Conservation (phyloP, 2,797 vertebrate species). For the Mus minutoides region DNA sequence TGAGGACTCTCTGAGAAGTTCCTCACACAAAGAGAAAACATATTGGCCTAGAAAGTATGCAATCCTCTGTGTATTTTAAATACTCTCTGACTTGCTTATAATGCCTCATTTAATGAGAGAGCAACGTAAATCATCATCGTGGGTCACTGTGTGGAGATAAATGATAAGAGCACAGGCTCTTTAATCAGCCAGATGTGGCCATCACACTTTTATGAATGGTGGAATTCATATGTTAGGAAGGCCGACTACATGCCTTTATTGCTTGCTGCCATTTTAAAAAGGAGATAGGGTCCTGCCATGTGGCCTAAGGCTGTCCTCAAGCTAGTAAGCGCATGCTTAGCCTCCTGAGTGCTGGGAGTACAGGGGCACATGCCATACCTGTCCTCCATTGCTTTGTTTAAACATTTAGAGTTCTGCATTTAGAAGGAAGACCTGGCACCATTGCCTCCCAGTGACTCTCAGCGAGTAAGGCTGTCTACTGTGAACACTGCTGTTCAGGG, state of each 20-base stretch:
- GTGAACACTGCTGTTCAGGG: background rate
- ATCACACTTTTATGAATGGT: too few relatives aligned
- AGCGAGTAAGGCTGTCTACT: background rate
- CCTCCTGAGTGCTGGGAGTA: background rate
- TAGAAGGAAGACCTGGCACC: background rate
- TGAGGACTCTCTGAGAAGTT: background rate
- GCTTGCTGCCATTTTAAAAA: background rate
- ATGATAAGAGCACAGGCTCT: background rate
- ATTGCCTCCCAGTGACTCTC: background rate
- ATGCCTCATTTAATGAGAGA: background rate
- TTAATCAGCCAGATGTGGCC: background rate
- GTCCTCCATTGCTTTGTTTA: constrained; percentile 16
- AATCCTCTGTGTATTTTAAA: background rate
- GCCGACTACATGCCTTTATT: background rate
- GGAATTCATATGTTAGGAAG: background rate
- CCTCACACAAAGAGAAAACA: background rate
- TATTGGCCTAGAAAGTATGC: background rate
- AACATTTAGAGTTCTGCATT: background rate
- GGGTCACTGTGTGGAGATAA: background rate
- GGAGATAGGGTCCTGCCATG: background rate
- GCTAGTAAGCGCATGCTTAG: background rate
- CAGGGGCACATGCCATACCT: background rate
- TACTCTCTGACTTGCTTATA: background rate
- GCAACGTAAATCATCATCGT: background rate
- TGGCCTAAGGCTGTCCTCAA: background rate